phyloP scores from a whole-genome alignment of 2,888 invertebrate species.

The Nemurella pictetii region DNA sequence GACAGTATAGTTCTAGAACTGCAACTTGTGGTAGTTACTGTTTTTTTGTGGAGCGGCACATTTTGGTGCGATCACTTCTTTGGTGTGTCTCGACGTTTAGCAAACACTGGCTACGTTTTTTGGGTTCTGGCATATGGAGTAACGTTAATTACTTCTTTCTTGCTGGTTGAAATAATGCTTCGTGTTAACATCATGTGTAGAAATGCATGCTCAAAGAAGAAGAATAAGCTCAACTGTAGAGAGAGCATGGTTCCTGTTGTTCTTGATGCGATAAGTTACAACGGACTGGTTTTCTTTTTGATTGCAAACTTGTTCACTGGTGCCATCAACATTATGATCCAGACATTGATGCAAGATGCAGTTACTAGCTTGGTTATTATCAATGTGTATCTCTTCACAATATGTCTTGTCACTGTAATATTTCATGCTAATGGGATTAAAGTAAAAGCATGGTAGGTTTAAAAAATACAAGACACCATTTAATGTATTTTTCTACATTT shows the following conservation, averaged over 20 bases:
- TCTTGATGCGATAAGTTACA: conserved; percentile 73
- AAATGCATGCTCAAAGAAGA: conserved; percentile 31
- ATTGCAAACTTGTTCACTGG: conserved; percentile 85
- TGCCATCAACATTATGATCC: conserved; percentile 70
- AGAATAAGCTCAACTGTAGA: conserved; percentile 29
- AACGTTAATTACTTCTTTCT: conserved; percentile 59
- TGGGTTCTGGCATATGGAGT: conserved; percentile 73
- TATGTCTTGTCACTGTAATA: conserved; percentile 50
- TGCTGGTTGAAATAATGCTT: conserved; percentile 59
- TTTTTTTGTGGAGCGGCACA: conserved; percentile 54
- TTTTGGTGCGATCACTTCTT: conserved; percentile 56
- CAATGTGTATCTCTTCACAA: conserved; percentile 59
- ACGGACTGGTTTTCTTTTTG: conserved; percentile 83
- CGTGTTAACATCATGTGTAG: conserved; percentile 46
- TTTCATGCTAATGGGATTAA: conserved; percentile 55
- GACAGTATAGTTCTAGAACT: conserved; percentile 38
- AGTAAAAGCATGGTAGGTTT: conserved; percentile 53
- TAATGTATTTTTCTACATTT: neutral
- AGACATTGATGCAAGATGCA: conserved; percentile 60
- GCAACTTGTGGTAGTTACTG: conserved; percentile 45
- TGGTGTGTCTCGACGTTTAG: conserved; percentile 76
- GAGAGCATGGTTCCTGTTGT: conserved; percentile 57
- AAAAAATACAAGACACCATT: neutral
- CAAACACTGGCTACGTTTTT: conserved; percentile 78
- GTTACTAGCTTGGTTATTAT: conserved; percentile 53